Base-by-base conservation (phyloP, 2,888 invertebrate genomes). In the Andrena camellia region DNA sequence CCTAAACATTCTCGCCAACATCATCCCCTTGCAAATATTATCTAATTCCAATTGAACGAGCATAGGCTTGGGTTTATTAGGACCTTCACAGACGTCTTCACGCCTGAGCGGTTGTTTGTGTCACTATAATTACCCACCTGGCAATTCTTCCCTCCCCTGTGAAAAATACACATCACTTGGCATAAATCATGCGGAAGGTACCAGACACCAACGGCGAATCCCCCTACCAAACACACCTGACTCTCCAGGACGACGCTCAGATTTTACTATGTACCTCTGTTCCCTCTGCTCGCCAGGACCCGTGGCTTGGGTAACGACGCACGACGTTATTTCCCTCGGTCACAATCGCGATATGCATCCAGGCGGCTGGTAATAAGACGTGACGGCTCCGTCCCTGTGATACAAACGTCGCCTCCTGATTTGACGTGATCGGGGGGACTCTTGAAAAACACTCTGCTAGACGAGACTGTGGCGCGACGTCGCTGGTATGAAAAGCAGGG, bases 121-220 rank as follows among this genome's bases (percentile, higher is more conserved):
- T 74, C 69, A n/a, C 5, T 69, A 69, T 64, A 79, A 78, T 78
- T 68, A 74, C 73, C 57, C 29, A 57, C 50, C 57, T 74, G 23
- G 23, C 62, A 48, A 71, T 71, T 80, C 71, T 80, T 80, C 71
- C 59, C n/a, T 54, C 23, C 33, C 20, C 66, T 54, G 54, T 42
- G 33, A 3, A 71, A 54, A 66, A 35, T 48, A 77, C 52, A 50
- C 35, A n/a, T 42, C 8, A 68, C 17, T 59, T 57, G 13, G 68
- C 35, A 62, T 78, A 78, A 76, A 79, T 64, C 77, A 77, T 57
- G 33, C 20, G 72, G 72, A 42, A 48, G 57, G 13, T 54, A 23
- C 2, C 50, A 62, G 23, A 42, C 17, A 54, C 7, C 35, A 4
- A 2, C 59, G 70, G 31, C 69, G 57, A 52, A 66, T 76, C 52